Base-by-base conservation (phyloP, 1,140 invertebrate genomes). In the Lordiphosa stackelbergi region DNA sequence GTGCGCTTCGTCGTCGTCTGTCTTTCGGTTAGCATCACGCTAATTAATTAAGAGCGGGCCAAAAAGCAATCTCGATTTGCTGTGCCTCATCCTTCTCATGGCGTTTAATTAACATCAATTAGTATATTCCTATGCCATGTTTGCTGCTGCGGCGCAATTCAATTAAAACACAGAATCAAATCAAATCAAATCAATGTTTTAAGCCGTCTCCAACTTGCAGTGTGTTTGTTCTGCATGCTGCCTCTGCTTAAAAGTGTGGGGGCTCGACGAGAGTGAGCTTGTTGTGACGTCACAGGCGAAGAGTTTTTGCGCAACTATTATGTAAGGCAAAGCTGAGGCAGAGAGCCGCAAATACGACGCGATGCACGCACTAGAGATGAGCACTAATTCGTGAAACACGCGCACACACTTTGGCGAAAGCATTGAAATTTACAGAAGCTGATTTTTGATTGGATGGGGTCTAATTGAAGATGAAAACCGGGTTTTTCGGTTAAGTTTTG, bases 21-120 rank as follows among this genome's bases (percentile, higher is more conserved):
- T 54, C 53, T 52, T 57, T 66, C 59, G 64, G 57, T 81, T 81
- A 77, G 77, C 77, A 46, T 55, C 13, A 54, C 45, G 77, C 77
- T 81, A 81, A 83, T 81, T 69, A 81, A 77, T 77, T 66, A 61
- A 66, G 41, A 53, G 51, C 10, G 28, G 28, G 28, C 28, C 43
- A 13, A 31, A 31, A 46, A 59, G 34, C 45, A 71, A 47, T 54
- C 52, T 43, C 43, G 43, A 45, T 55, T 41, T 13, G 24, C n/a
- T 31, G 31, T 36, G 38, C 36, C 11, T 38, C 35, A 11, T 12
- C 22, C 11, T 12, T 22, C 9, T 9, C 36, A 35, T 10, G 6
- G 11, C 22, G n/a, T 8, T 31, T 51, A 51, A 51, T 51, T 51
- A 51, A 66, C 57, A 62, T 19, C 77, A 81, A 75, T 81, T 81